Percentiles rank a stretch among this genome's conserved stretches.
phyloP scores from a whole-genome alignment of 2,113 vertebrate genomes.

The Sciurus niger region DNA sequence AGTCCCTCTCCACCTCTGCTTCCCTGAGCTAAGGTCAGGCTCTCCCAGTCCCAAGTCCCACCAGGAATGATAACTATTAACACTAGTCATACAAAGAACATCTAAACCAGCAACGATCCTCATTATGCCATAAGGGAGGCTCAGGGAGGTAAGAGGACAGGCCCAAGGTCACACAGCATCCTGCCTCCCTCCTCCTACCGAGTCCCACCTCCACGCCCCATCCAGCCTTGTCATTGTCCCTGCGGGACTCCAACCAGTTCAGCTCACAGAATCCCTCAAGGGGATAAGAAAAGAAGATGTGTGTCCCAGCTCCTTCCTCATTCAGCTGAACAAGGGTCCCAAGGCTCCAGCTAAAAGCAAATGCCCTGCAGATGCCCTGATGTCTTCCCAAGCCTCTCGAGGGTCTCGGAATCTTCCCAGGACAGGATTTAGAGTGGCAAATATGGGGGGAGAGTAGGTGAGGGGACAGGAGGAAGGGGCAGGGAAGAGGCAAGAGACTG shows the following conservation, averaged over 20 bases:
- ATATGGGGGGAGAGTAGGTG: not conserved
- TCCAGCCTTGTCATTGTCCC: not conserved
- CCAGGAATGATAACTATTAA: not conserved
- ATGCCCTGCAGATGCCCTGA: not conserved
- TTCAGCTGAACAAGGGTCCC: not conserved
- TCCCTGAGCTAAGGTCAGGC: not conserved
- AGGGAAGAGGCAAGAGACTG: not conserved
- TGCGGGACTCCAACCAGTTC: not conserved
- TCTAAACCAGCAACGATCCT: not conserved
- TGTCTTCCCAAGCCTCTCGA: not conserved
- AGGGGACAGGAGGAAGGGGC: not conserved
- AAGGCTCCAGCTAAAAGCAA: not conserved
- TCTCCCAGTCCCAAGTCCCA: not conserved
- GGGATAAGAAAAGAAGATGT: constrained; percentile 1
- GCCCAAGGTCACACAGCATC: not conserved
- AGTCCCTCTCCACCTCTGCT: not conserved
- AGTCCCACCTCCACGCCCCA: not conserved
- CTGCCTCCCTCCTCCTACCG: not conserved
- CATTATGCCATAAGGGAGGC: not conserved
- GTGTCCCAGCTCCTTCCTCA: not conserved
- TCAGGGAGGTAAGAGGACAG: not conserved
- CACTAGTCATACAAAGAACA: not conserved
- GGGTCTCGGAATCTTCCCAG: not conserved
- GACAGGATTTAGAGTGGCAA: not conserved
- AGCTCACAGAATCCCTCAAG: not conserved